These are phyloP conservation scores for Avahi laniger DNA, from an alignment of 2,797 vertebrate genomes.

Conservation along the genomic window DNA sequence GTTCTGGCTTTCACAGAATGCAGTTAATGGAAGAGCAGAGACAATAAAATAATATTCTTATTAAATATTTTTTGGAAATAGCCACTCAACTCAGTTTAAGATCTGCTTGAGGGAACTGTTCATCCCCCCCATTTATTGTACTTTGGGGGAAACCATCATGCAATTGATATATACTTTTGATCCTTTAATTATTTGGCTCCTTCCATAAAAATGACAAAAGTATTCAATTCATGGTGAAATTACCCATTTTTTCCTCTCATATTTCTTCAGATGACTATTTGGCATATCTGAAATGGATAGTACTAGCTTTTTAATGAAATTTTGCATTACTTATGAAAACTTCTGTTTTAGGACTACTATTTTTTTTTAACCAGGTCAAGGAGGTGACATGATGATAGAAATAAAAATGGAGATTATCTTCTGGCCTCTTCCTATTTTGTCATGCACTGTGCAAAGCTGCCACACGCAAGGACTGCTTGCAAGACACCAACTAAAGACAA, in stretches of 20 bases:
- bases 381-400: neutral
- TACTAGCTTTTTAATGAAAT: neutral
- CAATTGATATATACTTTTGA: neutral
- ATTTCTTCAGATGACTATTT: conserved; percentile 19
- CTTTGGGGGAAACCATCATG: neutral
- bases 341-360: neutral
- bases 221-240: neutral
- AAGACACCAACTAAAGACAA: neutral
- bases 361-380: neutral
- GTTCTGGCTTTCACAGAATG: neutral
- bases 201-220: conserved; percentile 2
- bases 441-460: neutral
- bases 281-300: neutral
- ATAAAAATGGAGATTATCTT: neutral
- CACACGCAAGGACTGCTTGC: neutral
- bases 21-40: neutral
- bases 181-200: conserved; percentile 26
- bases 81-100: neutral
- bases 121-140: neutral
- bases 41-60: neutral
- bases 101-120: neutral
- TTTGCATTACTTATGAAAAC: neutral
- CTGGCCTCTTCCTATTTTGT: neutral
- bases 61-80: neutral
- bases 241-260: neutral